A percentile compares a stretch with the other conserved stretches of the same genome.
These are phyloP conservation scores for Brassicogethes aeneus DNA, from an alignment of 2,888 invertebrate genomes.

Conservation along the genomic window DNA sequence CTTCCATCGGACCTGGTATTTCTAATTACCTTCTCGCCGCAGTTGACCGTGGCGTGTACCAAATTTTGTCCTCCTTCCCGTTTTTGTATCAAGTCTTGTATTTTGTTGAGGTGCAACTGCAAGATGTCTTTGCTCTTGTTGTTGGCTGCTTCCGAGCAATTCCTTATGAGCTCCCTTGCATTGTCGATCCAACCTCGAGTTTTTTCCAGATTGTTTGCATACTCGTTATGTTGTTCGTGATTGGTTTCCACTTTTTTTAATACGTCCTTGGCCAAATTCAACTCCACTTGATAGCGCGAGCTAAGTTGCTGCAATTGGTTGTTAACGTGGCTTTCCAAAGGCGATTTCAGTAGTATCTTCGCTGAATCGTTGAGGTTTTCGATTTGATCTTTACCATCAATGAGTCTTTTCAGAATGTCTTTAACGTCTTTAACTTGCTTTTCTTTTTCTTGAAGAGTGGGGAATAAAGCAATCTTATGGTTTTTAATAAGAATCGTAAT, in stretches of 20 bases:
- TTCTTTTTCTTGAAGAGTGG: constrained; percentile 72
- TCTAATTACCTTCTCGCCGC: constrained; percentile 81
- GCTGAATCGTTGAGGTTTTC: constrained; percentile 76
- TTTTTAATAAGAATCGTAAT: constrained; percentile 86
- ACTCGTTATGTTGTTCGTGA: constrained; percentile 74
- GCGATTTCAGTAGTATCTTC: constrained; percentile 66
- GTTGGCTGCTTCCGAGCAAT: constrained; percentile 69
- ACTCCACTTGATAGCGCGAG: constrained; percentile 80
- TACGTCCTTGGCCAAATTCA: constrained; percentile 83
- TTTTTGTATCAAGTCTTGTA: constrained; percentile 69
- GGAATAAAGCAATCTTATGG: constrained; percentile 73
- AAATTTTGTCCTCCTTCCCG: constrained; percentile 83
- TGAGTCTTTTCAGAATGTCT: constrained; percentile 63
- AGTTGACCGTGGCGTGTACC: constrained; percentile 78
- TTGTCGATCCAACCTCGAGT: constrained; percentile 80
- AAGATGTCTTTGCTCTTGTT: constrained; percentile 74
- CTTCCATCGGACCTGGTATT: constrained; percentile 84
- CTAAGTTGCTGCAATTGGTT: constrained; percentile 80
- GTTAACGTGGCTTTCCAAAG: constrained; percentile 78
- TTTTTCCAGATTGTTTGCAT: constrained; percentile 64
- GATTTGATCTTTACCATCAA: constrained; percentile 72
- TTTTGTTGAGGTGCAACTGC: constrained; percentile 69
- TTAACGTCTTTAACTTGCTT: constrained; percentile 77
- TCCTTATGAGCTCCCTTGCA: constrained; percentile 72
- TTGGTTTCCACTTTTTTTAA: constrained; percentile 85